phyloP scores from a whole-genome alignment of 2,113 vertebrate genomes.

The Craseonycteris thonglongyai region DNA sequence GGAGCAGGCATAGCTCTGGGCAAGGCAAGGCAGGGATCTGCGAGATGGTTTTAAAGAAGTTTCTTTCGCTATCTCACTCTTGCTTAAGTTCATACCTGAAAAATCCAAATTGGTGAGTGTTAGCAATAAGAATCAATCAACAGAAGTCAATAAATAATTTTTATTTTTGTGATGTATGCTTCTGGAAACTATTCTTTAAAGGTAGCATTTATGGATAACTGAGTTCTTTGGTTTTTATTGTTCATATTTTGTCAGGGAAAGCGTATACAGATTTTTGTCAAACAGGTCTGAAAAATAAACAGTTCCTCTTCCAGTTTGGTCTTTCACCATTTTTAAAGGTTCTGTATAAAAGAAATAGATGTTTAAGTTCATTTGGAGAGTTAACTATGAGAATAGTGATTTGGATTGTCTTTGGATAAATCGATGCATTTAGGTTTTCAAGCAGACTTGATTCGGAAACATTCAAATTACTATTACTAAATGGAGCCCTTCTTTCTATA shows the following conservation, averaged over 20 bases:
- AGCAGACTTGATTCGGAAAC: neutral
- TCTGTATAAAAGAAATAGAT: neutral
- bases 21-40: slow-evolving; percentile 94
- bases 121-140: neutral
- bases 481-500: neutral
- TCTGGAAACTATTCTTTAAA: neutral
- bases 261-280: neutral
- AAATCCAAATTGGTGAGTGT: slow-evolving; percentile 31
- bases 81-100: slow-evolving; percentile 95
- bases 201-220: neutral
- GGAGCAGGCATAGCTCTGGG: slow-evolving; percentile 92
- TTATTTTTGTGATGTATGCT: neutral
- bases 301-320: neutral
- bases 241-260: neutral
- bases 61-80: slow-evolving; percentile 94
- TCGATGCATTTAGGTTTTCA: neutral
- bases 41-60: slow-evolving; percentile 91
- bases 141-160: neutral
- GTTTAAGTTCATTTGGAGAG: neutral
- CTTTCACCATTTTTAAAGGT: neutral
- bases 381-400: neutral
- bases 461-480: neutral
- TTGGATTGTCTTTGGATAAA: neutral
- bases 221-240: neutral
- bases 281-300: neutral